Base-by-base conservation (phyloP, 2,888 invertebrate species). In the Scaptomyza reducta region DNA sequence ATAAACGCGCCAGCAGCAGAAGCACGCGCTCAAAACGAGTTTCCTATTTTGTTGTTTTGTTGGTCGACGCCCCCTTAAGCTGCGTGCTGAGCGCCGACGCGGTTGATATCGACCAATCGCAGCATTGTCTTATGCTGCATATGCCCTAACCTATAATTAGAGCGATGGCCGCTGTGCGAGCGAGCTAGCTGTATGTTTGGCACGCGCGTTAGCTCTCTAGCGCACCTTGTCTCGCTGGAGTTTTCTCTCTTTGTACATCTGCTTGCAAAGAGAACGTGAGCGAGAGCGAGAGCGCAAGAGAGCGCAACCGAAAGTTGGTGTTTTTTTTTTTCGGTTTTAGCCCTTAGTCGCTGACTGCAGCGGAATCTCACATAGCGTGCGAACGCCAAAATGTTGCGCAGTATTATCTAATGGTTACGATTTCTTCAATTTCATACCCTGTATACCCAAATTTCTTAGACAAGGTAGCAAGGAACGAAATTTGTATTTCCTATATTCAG, bases 111-210 rank as follows among this genome's bases (percentile, higher is more conserved):
- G 72, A 80, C 90, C 90, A 90, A 90, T 90, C 79, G 78, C 47
- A 70, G 41, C 18, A 31, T 69, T 79, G 79, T 74, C 54, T 75
- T 79, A 63, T 72, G 64, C 66, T 27, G 41, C 18, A 33, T 29
- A 22, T 44, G 35, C 56, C 25, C 72, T 80, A 90, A 90, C 90
- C 90, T 90, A 89, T 90, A 90, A 90, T 90, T 90, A 90, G 70
- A 83, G 90, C 90, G 89, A 90, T 90, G 90, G 90, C 90, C 90
- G 90, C 88, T 87, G 88, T 77, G 71, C 63, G 63, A 86, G 54
- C 46, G 85, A 74, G 78, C 77, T 22, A 50, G 35, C 61, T 6
- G 33, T 54, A 67, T 22, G 27, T 7, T 27, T 40, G 64, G 27
- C 69, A 77, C 70, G 68, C 63, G 74, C 51, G 60, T 47, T 45